phyloP scores from a whole-genome alignment of 1,140 invertebrate species.

The Homarus americanus region DNA sequence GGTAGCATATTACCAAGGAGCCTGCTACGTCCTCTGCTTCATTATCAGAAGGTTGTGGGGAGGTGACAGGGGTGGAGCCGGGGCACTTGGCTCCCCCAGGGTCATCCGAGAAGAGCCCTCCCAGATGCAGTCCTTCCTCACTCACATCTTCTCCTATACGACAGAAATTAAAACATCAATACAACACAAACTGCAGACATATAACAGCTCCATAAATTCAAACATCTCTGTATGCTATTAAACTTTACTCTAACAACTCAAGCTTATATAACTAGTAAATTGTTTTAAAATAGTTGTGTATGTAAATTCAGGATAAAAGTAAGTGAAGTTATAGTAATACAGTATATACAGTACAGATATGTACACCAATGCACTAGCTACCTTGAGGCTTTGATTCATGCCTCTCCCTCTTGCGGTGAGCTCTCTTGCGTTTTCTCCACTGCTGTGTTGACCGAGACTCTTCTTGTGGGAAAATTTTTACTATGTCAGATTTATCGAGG shows the following conservation, averaged over 20 bases:
- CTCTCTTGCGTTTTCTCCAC: conserved; percentile 66
- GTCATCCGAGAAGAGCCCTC: conserved; percentile 61
- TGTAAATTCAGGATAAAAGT: no score
- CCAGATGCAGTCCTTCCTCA: conserved; percentile 60
- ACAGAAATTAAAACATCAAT: neutral
- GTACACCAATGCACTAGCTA: no score
- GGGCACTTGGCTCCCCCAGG: conserved; percentile 70
- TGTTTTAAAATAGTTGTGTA: no score
- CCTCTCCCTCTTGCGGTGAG: conserved; percentile 66
- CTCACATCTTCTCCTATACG: conserved; percentile 43
- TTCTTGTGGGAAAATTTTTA: conserved; percentile 67
- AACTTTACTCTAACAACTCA: no score
- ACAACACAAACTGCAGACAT: neutral
- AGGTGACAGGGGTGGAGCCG: conserved; percentile 65
- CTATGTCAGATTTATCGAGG: conserved; percentile 46
- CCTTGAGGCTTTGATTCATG: conserved; percentile 69
- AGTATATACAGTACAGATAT: no score
- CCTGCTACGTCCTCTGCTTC: conserved; percentile 25
- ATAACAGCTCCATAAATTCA: no score
- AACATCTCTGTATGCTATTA: no score
- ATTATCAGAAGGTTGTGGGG: conserved; percentile 61
- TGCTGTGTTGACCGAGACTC: conserved; percentile 43
- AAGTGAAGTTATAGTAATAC: no score
- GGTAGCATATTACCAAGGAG: neutral
- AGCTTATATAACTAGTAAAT: no score